phyloP scores from a whole-genome alignment of 23 tunicate genomes.

The Clavelina lepadiformis region DNA sequence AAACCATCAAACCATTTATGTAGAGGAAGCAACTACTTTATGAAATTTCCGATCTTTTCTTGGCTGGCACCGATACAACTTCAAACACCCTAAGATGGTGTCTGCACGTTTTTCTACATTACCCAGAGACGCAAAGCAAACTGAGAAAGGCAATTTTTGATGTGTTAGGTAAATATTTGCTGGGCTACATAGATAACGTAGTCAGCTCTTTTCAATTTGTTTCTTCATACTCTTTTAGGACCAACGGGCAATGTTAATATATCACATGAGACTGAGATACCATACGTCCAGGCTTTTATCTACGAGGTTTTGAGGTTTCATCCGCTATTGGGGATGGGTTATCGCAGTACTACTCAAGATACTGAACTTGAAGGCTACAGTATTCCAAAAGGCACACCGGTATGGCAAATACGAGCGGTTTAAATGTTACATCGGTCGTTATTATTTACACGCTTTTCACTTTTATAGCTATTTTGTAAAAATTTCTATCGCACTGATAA shows the following conservation, averaged over 20 bases:
- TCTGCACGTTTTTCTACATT: constrained; percentile 6
- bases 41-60: constrained; percentile 11
- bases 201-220: no score
- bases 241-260: no score
- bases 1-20: no score
- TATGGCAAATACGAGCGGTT: background rate
- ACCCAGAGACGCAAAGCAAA: constrained; percentile 22
- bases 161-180: constrained; percentile 2
- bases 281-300: constrained; percentile 5
- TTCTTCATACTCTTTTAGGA: no score
- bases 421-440: no score
- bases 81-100: no score
- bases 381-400: constrained; percentile 3
- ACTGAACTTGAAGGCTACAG: background rate
- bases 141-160: constrained; percentile 1
- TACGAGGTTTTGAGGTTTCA: background rate
- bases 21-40: no score
- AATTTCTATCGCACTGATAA: no score
- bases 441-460: no score
- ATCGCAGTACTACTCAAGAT: background rate
- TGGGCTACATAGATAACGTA: no score
- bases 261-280: no score
- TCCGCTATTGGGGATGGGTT: background rate
- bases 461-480: no score
- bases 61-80: constrained; percentile 28